phyloP scores from a whole-genome alignment of 2,888 invertebrate species.

The Resseliella maxima region DNA sequence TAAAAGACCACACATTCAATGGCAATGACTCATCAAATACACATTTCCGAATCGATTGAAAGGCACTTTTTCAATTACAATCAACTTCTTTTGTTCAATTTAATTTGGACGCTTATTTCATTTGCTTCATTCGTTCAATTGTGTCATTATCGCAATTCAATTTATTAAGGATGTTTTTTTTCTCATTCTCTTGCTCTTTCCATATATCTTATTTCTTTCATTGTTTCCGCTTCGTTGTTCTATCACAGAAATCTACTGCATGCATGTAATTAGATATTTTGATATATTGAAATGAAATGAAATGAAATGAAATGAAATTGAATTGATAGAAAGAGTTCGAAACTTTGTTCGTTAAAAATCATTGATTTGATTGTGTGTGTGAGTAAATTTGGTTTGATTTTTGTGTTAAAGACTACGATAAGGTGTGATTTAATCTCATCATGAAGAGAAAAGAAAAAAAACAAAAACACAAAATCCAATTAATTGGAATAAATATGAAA shows the following conservation, averaged over 20 bases:
- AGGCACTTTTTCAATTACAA: constrained; percentile 40
- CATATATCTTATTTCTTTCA: neutral
- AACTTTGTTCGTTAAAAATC: neutral
- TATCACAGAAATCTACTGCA: neutral
- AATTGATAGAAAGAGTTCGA: neutral
- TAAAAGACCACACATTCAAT: constrained; percentile 18
- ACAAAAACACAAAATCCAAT: neutral
- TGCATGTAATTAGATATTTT: constrained; percentile 28
- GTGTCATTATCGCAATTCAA: constrained; percentile 39
- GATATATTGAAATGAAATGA: neutral
- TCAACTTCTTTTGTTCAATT: constrained; percentile 35
- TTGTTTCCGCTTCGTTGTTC: neutral
- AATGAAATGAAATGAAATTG: neutral
- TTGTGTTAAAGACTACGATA: too few relatives aligned
- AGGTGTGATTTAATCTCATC: constrained; percentile 23
- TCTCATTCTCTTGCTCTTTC: neutral
- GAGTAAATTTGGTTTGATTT: too few relatives aligned
- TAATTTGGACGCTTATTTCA: neutral
- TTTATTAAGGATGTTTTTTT: constrained; percentile 23
- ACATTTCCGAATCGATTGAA: constrained; percentile 46
- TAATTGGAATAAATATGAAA: neutral
- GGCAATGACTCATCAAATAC: constrained; percentile 29
- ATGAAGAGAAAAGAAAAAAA: too few relatives aligned
- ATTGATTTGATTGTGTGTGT: neutral
- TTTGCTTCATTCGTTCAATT: neutral